Evolutionary conservation across 2,888 invertebrate species (phyloP).

Genomic region (Drosophila gaucha): DNA sequence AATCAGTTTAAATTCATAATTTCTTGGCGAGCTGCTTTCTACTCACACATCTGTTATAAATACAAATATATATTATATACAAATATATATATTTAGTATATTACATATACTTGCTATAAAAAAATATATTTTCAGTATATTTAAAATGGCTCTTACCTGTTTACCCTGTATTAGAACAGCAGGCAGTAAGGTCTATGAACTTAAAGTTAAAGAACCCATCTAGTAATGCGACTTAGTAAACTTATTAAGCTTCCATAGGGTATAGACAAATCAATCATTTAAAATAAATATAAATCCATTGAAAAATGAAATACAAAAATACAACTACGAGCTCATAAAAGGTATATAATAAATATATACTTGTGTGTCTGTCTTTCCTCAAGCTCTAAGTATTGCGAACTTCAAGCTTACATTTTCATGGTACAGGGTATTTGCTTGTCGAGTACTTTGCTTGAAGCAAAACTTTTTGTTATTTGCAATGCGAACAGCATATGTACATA

Average conservation of each 20-base stretch:
- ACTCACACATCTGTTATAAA: constrained; percentile 39
- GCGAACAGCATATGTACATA: background rate
- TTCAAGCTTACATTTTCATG: no score
- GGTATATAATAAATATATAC: no score
- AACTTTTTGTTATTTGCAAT: constrained; percentile 1
- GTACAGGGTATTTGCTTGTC: background rate
- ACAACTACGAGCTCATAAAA: no score
- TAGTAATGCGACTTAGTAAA: no score
- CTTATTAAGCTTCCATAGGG: no score
- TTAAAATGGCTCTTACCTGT: constrained; percentile 5
- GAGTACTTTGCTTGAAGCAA: no score
- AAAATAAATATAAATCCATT: no score
- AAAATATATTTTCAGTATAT: constrained; percentile 11
- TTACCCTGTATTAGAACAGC: background rate
- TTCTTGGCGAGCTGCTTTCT: constrained; percentile 3
- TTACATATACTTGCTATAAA: background rate
- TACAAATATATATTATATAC: constrained; percentile 1
- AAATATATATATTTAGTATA: background rate
- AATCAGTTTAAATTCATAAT: constrained; percentile 9
- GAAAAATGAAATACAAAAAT: no score
- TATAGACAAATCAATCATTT: no score
- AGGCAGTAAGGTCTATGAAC: background rate
- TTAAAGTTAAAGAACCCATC: background rate
- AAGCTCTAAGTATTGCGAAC: no score
- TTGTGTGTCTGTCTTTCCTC: no score